Percentiles rank a stretch among this genome's conserved stretches.
Conservation (phyloP, 2,113 vertebrate genomes). For the Malurus melanocephalus region DNA sequence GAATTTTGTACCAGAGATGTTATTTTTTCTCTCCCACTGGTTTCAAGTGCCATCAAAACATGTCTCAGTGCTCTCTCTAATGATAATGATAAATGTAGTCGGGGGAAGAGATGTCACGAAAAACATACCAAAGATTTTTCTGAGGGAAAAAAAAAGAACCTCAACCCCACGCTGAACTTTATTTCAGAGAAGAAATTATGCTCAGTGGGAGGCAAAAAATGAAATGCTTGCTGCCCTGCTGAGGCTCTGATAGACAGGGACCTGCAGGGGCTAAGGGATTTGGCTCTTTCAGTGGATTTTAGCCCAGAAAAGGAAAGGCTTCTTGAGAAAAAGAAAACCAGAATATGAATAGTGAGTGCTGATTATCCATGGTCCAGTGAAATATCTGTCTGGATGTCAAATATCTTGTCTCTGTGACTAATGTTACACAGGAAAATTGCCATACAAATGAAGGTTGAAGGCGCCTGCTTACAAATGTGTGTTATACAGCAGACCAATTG, state of each 20-base stretch:
- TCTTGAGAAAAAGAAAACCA: not conserved
- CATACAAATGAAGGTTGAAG: not conserved
- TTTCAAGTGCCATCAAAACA: slow-evolving; percentile 61
- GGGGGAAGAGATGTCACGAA: slow-evolving; percentile 57
- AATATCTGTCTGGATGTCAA: not conserved
- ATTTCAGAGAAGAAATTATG: slow-evolving; percentile 55
- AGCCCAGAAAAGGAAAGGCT: not conserved
- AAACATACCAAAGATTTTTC: slow-evolving; percentile 55
- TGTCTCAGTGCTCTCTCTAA: slow-evolving; percentile 53
- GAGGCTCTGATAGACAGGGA: slow-evolving; percentile 46
- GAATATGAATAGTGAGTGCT: not conserved
- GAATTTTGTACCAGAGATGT: slow-evolving; percentile 48
- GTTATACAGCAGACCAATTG: not conserved
- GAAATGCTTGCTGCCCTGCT: slow-evolving; percentile 52
- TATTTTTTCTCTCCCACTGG: slow-evolving; percentile 58
- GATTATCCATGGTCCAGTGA: not conserved
- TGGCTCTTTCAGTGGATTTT: slow-evolving; percentile 27
- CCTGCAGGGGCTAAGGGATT: slow-evolving; percentile 6
- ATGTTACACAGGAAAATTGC: not conserved
- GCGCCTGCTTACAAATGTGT: not conserved
- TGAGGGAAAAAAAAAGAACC: slow-evolving; percentile 3
- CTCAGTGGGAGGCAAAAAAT: slow-evolving; percentile 59
- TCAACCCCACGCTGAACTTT: slow-evolving; percentile 52
- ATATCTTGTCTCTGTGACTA: not conserved
- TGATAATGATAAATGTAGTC: slow-evolving; percentile 60